Percentiles rank a stretch among this genome's conserved stretches.
Evolutionary conservation across 1,140 invertebrate species (phyloP).

Genomic region (Camponotus pennsylvanicus): DNA sequence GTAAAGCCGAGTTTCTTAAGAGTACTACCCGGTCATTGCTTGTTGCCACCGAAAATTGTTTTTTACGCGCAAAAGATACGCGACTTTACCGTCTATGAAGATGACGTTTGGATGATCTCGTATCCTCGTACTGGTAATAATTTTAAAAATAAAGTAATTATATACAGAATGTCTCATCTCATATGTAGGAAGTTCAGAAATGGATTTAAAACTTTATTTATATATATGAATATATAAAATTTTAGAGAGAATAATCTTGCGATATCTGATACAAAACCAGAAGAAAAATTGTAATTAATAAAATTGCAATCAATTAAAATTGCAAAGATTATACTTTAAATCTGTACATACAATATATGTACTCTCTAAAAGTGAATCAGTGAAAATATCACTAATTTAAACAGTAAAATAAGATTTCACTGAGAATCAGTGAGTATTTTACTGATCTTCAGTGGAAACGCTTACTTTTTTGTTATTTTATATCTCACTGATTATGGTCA

Average conservation of each 20-base stretch:
- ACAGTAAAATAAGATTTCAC: too few relatives aligned
- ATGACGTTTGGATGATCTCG: slow-evolving; percentile 93
- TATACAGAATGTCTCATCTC: too few relatives aligned
- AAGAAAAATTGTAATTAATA: not conserved
- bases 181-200: too few relatives aligned
- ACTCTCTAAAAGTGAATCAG: too few relatives aligned
- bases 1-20: slow-evolving; percentile 90
- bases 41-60: slow-evolving; percentile 90
- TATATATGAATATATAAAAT: not conserved
- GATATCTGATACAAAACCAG: not conserved
- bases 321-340: too few relatives aligned
- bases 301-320: not conserved
- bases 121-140: slow-evolving; percentile 92
- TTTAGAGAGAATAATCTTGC: not conserved
- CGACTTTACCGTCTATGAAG: slow-evolving; percentile 89
- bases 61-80: slow-evolving; percentile 90
- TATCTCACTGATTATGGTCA: too few relatives aligned
- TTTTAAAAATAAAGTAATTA: not conserved
- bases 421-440: too few relatives aligned
- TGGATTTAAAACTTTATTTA: too few relatives aligned
- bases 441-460: too few relatives aligned
- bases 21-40: slow-evolving; percentile 89
- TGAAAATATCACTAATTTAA: too few relatives aligned
- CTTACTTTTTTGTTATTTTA: too few relatives aligned
- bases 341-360: too few relatives aligned